Base-by-base conservation (phyloP, 2,113 vertebrate genomes). In the Oreochromis tanganicae region DNA sequence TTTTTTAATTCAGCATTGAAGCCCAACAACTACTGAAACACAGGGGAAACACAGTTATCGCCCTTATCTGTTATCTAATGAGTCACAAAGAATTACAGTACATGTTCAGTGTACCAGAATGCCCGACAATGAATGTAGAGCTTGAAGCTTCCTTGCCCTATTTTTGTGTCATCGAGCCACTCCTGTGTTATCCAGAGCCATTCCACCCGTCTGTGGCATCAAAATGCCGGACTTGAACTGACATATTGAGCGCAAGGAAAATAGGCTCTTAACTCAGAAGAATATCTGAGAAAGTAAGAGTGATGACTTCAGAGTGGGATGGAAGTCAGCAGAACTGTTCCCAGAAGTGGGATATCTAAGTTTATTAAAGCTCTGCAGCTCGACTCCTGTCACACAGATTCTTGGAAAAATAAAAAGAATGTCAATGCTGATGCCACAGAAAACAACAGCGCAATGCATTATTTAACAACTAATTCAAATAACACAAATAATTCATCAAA, bases 401-500 rank as follows among this genome's bases (percentile, higher is more conserved):
- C 85, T 73, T 87, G 84, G 46, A 83, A 68, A 85, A 66, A 91
- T 68, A 82, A 9, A 85, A 89, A 81, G 54, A 80, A 56, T 38
- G 79, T 48, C 57, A 21, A 50, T 7, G 48, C 90, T 90, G 90
- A 93, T 85, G 32, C 54, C 3, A 57, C 57, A 80, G 68, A 90
- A 88, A 90, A 88, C 88, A 89, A 66, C 17, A 24, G 46, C 4
- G 1, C 4, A 7, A 52, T 89, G 41, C 54, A 88, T 92, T 81
- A 90, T 91, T 92, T 73, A 92, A 82, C 85, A 83, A 88, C 88
- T 89, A 86, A 87, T 68, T 89, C 78, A 87, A 85, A 90, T 82
- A 71, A 85, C 41, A 54, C 83, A 94, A 90, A 92, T 93, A 83
- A 90, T 86, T 85, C 7, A 92, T 88, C 85, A 90, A 91, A 79